A percentile compares a stretch with the other conserved stretches of the same genome.
Evolutionary conservation across 2,888 invertebrate genomes (phyloP).

Genomic region (Drosophila bunnanda): DNA sequence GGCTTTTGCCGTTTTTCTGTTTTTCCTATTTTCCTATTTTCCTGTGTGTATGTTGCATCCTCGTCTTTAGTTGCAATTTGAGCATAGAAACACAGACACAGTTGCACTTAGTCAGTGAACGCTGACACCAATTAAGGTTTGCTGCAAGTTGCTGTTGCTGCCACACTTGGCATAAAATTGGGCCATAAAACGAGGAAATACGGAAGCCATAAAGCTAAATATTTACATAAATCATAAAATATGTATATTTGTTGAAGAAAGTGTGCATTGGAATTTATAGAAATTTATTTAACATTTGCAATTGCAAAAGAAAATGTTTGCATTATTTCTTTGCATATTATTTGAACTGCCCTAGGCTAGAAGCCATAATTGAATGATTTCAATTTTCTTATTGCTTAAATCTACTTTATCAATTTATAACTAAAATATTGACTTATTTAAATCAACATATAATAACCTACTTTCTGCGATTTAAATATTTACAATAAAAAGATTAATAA

Average conservation of each 20-base stretch:
- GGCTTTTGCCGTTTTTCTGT: slow-evolving; percentile 17
- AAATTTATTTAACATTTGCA: neutral
- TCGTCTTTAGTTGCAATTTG: slow-evolving; percentile 72
- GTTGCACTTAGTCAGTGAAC: slow-evolving; percentile 52
- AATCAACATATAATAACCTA: neutral
- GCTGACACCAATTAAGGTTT: slow-evolving; percentile 78
- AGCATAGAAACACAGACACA: slow-evolving; percentile 41
- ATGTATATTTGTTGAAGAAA: neutral
- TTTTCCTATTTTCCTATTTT: slow-evolving; percentile 7
- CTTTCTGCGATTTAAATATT: neutral
- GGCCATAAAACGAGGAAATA: neutral
- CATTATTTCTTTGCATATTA: neutral
- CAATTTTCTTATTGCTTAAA: neutral
- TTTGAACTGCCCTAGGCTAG: neutral
- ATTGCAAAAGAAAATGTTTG: neutral
- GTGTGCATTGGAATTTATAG: neutral
- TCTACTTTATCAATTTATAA: neutral
- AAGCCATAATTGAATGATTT: neutral
- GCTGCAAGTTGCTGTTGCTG: slow-evolving; percentile 15
- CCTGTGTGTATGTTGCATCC: slow-evolving; percentile 34
- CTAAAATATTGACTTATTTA: neutral
- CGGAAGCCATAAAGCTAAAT: neutral
- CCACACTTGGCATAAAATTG: slow-evolving; percentile 12
- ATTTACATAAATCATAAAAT: slow-evolving; percentile 2
- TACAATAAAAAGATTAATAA: no score